Percentiles rank a stretch among this genome's conserved stretches.
phyloP scores from a whole-genome alignment of 53 echinoderm and acorn worm genomes.

The Echinometra lucunter region DNA sequence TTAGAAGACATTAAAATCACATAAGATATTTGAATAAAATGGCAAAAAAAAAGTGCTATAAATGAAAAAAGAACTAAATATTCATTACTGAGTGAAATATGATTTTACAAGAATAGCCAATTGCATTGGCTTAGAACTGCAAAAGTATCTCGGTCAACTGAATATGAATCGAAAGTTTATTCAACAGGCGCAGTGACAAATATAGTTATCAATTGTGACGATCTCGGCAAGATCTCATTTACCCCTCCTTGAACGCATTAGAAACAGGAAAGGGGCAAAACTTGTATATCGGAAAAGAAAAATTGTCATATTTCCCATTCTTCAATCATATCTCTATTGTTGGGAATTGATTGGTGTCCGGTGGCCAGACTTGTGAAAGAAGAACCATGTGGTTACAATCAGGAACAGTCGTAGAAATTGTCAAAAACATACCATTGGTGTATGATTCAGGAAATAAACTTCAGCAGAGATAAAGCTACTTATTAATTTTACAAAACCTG shows the following conservation, averaged over 20 bases:
- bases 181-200: slow-evolving; percentile 37
- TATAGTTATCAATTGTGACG: slow-evolving; percentile 35
- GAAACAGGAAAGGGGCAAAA: slow-evolving; percentile 42
- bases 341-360: slow-evolving; percentile 8
- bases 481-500: neutral
- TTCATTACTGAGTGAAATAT: no score
- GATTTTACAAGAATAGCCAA: no score
- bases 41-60: no score
- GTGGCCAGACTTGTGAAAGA: neutral
- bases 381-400: neutral
- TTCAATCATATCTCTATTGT: slow-evolving; percentile 63
- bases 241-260: slow-evolving; percentile 51
- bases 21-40: no score
- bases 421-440: neutral
- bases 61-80: no score
- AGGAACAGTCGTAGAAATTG: neutral
- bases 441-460: neutral
- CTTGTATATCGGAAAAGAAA: slow-evolving; percentile 48
- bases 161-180: slow-evolving; percentile 31
- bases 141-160: neutral
- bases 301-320: slow-evolving; percentile 63
- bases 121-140: no score
- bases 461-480: neutral
- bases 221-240: slow-evolving; percentile 17
- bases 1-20: no score